Conservation (phyloP, 2,888 invertebrate species). For the Choristoneura rosaceana region DNA sequence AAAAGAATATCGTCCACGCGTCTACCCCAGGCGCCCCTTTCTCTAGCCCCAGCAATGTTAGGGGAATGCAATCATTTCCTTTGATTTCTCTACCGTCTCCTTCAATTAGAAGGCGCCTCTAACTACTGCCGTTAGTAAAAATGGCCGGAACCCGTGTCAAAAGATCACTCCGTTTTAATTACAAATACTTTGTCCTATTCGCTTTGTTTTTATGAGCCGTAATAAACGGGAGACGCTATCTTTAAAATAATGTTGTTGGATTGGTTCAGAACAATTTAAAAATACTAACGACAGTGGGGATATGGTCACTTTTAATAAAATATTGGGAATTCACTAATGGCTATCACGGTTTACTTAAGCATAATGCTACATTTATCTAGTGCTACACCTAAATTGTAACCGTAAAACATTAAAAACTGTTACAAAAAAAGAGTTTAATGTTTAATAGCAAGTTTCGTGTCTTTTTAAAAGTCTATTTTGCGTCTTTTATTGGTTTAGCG, state of each 20-base stretch:
- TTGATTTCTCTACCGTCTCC: conserved; percentile 82
- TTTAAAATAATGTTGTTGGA: neutral
- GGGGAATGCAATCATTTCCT: conserved; percentile 83
- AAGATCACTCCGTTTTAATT: conserved; percentile 54
- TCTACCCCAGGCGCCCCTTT: conserved; percentile 63
- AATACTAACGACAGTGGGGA: too few species aligned
- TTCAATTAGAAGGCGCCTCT: conserved; percentile 83
- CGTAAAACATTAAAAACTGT: too few species aligned
- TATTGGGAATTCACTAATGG: too few species aligned
- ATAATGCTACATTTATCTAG: too few species aligned
- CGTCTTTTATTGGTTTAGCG: too few species aligned
- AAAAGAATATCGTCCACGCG: conserved; percentile 80
- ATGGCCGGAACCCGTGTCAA: conserved; percentile 53
- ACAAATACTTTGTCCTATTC: conserved; percentile 47
- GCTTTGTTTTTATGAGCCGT: conserved; percentile 44
- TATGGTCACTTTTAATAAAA: too few species aligned
- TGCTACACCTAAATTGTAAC: too few species aligned
- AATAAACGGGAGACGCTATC: conserved; percentile 29
- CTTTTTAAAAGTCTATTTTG: too few species aligned
- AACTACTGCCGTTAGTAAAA: conserved; percentile 70
- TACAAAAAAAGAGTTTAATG: too few species aligned
- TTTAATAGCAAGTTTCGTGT: too few species aligned
- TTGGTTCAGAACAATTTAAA: neutral
- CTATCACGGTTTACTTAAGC: too few species aligned
- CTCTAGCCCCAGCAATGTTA: conserved; percentile 70